Evolutionary conservation across 2,797 vertebrate genomes (phyloP).

Genomic region (Manis pentadactyla): DNA sequence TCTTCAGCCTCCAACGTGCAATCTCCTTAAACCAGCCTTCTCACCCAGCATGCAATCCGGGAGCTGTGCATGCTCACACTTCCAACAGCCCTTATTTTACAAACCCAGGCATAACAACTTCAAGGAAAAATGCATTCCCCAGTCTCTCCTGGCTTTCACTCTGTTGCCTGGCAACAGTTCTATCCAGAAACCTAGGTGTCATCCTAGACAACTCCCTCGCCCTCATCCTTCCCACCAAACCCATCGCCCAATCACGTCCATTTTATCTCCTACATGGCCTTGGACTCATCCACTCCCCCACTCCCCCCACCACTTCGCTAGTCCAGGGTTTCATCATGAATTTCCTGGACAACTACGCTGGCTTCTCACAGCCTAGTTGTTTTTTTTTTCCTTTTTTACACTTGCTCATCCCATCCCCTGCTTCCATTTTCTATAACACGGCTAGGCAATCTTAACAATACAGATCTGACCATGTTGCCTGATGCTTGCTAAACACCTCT

Average conservation of each 20-base stretch:
- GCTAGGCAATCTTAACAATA: slow-evolving; percentile 3
- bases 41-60: not conserved
- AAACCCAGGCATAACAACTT: not conserved
- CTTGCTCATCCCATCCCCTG: not conserved
- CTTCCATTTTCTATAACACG: not conserved
- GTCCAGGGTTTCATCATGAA: not conserved
- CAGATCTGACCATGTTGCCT: not conserved
- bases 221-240: slow-evolving; percentile 17
- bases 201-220: not conserved
- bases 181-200: slow-evolving; percentile 41
- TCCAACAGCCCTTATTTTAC: slow-evolving; percentile 3
- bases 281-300: not conserved
- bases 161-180: slow-evolving; percentile 75
- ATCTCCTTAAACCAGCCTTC: not conserved
- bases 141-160: not conserved
- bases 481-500: slow-evolving; percentile 23
- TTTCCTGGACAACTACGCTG: not conserved
- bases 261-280: not conserved
- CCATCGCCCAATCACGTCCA: not conserved
- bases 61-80: not conserved
- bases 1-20: fast-evolving
- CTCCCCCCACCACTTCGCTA: not conserved
- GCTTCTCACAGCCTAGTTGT: not conserved
- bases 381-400: not conserved
- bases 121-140: not conserved